Evolutionary conservation across 2,888 invertebrate genomes (phyloP), one percentile per base, ranked within the genome.

Genomic region (Ectobius pallidus): DNA sequence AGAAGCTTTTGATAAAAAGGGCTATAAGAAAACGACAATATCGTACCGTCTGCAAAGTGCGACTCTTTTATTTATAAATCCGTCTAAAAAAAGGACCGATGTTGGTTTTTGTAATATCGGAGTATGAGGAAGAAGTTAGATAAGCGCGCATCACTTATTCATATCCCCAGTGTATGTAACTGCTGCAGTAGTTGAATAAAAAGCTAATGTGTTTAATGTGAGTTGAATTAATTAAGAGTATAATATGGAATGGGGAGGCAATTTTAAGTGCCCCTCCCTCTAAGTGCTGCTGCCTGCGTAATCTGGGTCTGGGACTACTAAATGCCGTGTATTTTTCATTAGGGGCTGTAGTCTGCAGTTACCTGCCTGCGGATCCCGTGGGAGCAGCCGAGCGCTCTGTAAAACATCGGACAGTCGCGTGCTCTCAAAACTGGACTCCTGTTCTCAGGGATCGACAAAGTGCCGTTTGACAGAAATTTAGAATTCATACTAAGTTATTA

Each of bases 121-220:
- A 7, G 34, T 34, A 11, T 34, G 34, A 34, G 34, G 34, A 34
- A 34, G 34, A 34, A 34, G 34, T 34, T 7, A 32, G 14, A 30
- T 58, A 14, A 25, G n/a, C n/a, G 7, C n/a, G 6, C 42, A 65
- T 65, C 44, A 65, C 65, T 65, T 65, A 65, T 65, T 65, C 65
- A 65, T 65, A 16, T 46, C 65, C 65, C 65, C 4, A 58, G 58
- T 46, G 46, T 30, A 27, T 55, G 55, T 1, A 55, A 55, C 55
- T 65, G 65, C n/a, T 14, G 44, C 25, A 46, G 65, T n/a, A 25
- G 58, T 30, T 16, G 27, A 65, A 65, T 65, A 71, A 71, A 70
- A 61, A 67, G 70, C 73, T 73, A 73, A 73, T 70, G 73, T 73
- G 70, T 73, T 73, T 74, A 74, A 74, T 72, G 74, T 55, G 70